phyloP scores from a whole-genome alignment of 2,797 vertebrate species.

The Poeciliopsis gracilis region DNA sequence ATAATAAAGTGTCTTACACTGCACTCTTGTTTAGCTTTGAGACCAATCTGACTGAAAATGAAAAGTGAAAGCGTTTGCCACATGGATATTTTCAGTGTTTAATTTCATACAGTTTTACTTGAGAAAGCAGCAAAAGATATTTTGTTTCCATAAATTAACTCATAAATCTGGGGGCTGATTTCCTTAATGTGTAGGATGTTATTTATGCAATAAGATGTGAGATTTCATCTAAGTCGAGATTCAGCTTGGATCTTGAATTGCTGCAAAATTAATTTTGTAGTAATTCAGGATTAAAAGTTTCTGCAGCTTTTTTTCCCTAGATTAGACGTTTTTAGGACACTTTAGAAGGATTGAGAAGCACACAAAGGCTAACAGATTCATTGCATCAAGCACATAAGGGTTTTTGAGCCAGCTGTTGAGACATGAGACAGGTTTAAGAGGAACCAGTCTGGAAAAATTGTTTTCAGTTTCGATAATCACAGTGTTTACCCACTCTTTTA shows the following conservation, averaged over 20 bases:
- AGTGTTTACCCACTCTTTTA: rapidly evolving
- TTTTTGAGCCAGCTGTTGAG: neutral
- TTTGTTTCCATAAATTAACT: neutral
- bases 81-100: neutral
- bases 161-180: neutral
- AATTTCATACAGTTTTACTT: neutral
- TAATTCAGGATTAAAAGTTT: neutral
- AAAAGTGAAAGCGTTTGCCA: slow-evolving; percentile 3
- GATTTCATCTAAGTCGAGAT: neutral
- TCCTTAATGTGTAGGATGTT: neutral
- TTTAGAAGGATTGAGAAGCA: neutral
- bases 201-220: neutral
- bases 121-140: neutral
- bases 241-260: neutral
- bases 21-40: neutral
- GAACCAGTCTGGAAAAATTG: neutral
- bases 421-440: neutral
- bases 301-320: neutral
- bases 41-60: neutral
- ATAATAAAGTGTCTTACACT: neutral
- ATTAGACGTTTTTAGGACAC: neutral
- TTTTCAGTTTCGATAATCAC: neutral
- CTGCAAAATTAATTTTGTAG: neutral
- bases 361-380: neutral
- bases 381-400: neutral